Percentiles rank a stretch among this genome's conserved stretches.
These are phyloP conservation scores for Maconellicoccus hirsutus DNA, from an alignment of 1,140 invertebrate genomes.

Conservation along the genomic window DNA sequence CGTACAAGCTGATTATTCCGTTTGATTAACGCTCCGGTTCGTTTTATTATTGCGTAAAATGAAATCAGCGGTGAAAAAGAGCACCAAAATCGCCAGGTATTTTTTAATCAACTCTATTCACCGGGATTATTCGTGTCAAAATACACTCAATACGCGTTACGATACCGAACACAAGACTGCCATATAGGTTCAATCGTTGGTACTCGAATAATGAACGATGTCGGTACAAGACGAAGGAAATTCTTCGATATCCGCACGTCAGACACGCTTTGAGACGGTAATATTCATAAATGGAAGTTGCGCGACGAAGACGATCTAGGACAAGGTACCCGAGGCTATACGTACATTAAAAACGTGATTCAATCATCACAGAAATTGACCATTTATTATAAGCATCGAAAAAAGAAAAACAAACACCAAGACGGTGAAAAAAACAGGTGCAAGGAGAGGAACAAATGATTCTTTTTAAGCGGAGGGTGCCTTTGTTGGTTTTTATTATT, in stretches of 20 bases:
- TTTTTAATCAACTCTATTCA: too few species aligned
- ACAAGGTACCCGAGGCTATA: background rate
- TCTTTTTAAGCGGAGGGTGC: slow-evolving; percentile 16
- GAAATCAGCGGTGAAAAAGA: too few species aligned
- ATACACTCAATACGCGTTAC: too few species aligned
- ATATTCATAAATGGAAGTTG: background rate
- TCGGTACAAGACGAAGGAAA: too few species aligned
- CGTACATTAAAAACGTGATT: slow-evolving; percentile 17
- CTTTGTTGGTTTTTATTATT: slow-evolving; percentile 20
- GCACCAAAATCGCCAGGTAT: too few species aligned
- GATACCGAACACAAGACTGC: too few species aligned
- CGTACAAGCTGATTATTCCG: too few species aligned
- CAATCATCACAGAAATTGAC: slow-evolving; percentile 18
- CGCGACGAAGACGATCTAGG: background rate
- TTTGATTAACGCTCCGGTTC: too few species aligned
- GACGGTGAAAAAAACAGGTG: background rate
- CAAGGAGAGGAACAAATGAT: background rate
- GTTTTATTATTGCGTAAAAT: too few species aligned
- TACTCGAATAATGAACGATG: too few species aligned
- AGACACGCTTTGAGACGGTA: background rate
- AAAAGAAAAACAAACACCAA: background rate
- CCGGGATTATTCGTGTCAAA: too few species aligned
- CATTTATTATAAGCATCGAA: slow-evolving; percentile 19
- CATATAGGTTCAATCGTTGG: too few species aligned
- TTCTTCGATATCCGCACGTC: slow-evolving; percentile 5